These are phyloP conservation scores for Sanderia malayensis DNA, from an alignment of 30 jellyfish, hydroid and myxozoan genomes.

Conservation along the genomic window DNA sequence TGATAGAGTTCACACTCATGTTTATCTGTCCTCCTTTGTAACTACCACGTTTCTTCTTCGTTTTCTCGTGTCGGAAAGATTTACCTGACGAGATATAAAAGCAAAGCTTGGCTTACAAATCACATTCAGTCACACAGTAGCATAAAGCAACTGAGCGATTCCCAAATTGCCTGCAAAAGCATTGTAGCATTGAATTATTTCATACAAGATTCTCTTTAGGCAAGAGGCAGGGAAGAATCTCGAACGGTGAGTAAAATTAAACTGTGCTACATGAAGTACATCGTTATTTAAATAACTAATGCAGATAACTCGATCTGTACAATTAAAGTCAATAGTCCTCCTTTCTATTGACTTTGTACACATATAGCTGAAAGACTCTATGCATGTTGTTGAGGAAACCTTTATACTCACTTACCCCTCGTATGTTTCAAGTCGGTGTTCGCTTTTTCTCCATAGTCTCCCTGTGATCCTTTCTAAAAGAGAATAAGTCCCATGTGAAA, in stretches of 20 bases:
- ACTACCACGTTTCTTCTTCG: slow-evolving; percentile 97
- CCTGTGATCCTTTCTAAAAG: slow-evolving; percentile 77
- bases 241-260: background rate
- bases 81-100: slow-evolving; percentile 37
- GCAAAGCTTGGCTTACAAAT: background rate
- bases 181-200: too few relatives aligned
- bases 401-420: slow-evolving; percentile 53
- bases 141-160: too few relatives aligned
- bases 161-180: too few relatives aligned
- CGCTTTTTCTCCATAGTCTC: slow-evolving; percentile 98
- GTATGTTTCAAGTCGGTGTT: slow-evolving; percentile 78
- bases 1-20: slow-evolving; percentile 75
- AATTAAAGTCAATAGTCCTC: too few relatives aligned
- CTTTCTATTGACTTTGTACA: too few relatives aligned
- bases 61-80: slow-evolving; percentile 96
- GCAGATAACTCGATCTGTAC: background rate
- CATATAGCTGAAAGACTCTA: background rate
- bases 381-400: background rate
- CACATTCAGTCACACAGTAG: background rate
- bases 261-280: too few relatives aligned
- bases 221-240: background rate
- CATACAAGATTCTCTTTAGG: too few relatives aligned
- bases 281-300: too few relatives aligned
- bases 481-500: background rate
- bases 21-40: slow-evolving; percentile 93